Conservation (phyloP, 2,113 vertebrate genomes). For the Sus scrofa region DNA sequence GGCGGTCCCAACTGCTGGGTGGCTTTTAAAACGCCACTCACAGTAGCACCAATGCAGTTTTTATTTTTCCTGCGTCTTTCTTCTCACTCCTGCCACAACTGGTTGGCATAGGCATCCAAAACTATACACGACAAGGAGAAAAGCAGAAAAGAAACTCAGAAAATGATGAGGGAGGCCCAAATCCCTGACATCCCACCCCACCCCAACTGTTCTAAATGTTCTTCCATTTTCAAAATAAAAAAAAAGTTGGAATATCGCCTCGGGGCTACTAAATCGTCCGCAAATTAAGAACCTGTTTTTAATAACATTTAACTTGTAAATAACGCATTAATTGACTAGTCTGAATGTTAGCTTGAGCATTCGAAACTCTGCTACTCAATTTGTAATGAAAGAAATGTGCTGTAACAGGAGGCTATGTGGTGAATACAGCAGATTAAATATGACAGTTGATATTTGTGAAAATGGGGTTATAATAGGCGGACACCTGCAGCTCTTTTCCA, state of each 20-base stretch:
- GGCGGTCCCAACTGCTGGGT: constrained; percentile 85
- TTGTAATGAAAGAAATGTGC: constrained; percentile 90
- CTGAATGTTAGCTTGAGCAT: constrained; percentile 94
- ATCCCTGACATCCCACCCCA: constrained; percentile 84
- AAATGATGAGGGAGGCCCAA: constrained; percentile 80
- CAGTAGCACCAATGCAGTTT: constrained; percentile 83
- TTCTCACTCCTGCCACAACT: constrained; percentile 81
- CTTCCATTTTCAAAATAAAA: constrained; percentile 92
- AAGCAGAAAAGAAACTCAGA: constrained; percentile 79
- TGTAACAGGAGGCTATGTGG: constrained; percentile 88
- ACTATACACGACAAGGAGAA: constrained; percentile 75
- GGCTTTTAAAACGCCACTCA: constrained; percentile 85
- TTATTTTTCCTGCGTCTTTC: constrained; percentile 83
- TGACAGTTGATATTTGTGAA: constrained; percentile 93
- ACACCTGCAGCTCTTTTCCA: constrained; percentile 92
- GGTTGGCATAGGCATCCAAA: constrained; percentile 84
- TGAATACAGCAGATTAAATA: constrained; percentile 91
- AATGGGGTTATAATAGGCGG: constrained; percentile 92
- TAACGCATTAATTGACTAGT: constrained; percentile 97
- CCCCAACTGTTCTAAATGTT: constrained; percentile 86
- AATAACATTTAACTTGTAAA: constrained; percentile 99
- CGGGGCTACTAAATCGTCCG: constrained; percentile 97
- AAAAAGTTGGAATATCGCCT: constrained; percentile 95
- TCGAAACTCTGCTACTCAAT: constrained; percentile 90
- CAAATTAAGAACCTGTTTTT: constrained; percentile 98